Evolutionary conservation across 1,140 invertebrate species (phyloP), one percentile per base, ranked within the genome.

Genomic region (Drosophila arawakana): DNA sequence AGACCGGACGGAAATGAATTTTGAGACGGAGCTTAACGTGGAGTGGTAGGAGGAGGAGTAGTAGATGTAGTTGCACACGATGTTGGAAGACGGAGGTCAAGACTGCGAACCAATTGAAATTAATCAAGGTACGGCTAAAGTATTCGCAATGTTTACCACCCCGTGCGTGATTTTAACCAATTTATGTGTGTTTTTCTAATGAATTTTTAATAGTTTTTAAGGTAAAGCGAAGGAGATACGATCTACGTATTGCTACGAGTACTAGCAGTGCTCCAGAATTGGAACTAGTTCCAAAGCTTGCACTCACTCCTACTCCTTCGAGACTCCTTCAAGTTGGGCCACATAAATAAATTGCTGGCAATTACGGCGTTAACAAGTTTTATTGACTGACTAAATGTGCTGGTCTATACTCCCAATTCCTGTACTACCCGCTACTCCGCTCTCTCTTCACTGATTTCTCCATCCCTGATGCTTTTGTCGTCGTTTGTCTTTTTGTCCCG

Each of bases 321-420:
- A 43, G 43, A 52, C 50, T 61, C 7, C 41, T 46, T 39, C 3
- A 61, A 52, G 43, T 65, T 58, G 69, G 61, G 61, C 52, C 72
- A 82, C 83, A 77, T 77, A 89, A 88, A 88, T 88, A 88, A 88
- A 88, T 88, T 88, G 83, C 83, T 65, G 65, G 84, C 83, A 88
- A 88, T 88, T 88, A 88, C 83, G 74, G 84, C 83, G 83, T 89
- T 88, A 88, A 88, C 83, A 88, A 88, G 83, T 88, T 88, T 88
- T 88, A 88, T 88, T 88, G 83, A 88, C 83, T 88, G 83, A 83
- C 83, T 88, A 88, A 88, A 88, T 88, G 83, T 86, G 84, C 80
- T 73, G 34, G 44, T 73, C 39, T 21, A 10, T 41, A 9, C 44
- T 8, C 15, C 15, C 44, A 21, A 21, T 60, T 49, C 52, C 62